Percentiles rank a stretch among this genome's conserved stretches.
Evolutionary conservation across 2,888 invertebrate genomes (phyloP).

Genomic region (Tolmerus cingulatus): DNA sequence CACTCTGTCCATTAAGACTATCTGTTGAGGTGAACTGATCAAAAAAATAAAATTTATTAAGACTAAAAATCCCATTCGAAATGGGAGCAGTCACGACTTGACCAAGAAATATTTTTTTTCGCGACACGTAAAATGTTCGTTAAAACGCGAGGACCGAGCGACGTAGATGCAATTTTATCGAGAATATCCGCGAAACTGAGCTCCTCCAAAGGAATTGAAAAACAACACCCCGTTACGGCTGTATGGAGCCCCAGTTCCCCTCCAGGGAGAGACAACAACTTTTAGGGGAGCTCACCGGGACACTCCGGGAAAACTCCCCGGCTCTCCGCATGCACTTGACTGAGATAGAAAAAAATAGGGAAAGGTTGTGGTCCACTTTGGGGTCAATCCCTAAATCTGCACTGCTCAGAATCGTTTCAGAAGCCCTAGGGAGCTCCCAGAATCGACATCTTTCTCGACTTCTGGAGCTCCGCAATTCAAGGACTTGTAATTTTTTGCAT

Average conservation of each 20-base stretch:
- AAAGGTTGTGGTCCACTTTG: background rate
- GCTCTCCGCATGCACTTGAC: background rate
- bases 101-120: background rate
- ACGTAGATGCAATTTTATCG: conserved; percentile 21
- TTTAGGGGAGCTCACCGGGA: background rate
- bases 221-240: conserved; percentile 23
- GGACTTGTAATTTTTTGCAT: background rate
- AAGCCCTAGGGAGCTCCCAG: background rate
- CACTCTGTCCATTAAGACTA: background rate
- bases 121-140: conserved; percentile 14
- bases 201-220: background rate
- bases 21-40: background rate
- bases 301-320: background rate
- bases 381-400: background rate
- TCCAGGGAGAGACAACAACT: background rate
- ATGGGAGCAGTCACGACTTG: background rate
- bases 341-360: background rate
- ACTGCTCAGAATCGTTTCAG: background rate
- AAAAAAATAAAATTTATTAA: background rate
- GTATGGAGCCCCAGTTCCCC: background rate
- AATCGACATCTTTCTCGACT: background rate
- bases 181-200: conserved; percentile 40
- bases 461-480: background rate
- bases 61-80: background rate
- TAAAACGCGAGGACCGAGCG: background rate